Conservation (phyloP, 2,888 invertebrate species). For the Volucella inanis region DNA sequence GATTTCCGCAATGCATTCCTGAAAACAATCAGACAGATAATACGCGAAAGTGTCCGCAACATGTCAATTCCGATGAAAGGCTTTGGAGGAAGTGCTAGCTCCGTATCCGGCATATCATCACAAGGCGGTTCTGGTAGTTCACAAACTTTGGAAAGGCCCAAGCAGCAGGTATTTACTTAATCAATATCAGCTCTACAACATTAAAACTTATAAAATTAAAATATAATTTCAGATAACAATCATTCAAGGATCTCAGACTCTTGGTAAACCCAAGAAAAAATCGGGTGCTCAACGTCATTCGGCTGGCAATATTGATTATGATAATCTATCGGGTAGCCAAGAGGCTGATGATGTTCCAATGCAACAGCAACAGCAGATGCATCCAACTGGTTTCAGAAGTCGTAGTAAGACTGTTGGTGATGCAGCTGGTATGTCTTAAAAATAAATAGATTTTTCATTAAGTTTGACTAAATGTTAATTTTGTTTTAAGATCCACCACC, state of each 20-base stretch:
- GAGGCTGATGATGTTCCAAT: slow-evolving; percentile 87
- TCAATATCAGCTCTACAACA: background rate
- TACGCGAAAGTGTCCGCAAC: slow-evolving; percentile 97
- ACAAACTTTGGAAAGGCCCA: slow-evolving; percentile 87
- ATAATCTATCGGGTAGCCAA: slow-evolving; percentile 90
- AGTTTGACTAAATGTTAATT: slow-evolving; percentile 31
- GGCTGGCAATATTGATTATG: slow-evolving; percentile 93
- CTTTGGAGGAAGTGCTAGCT: slow-evolving; percentile 84
- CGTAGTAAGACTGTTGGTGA: slow-evolving; percentile 97
- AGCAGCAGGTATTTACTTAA: slow-evolving; percentile 84
- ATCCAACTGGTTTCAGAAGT: slow-evolving; percentile 86
- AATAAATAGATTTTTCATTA: slow-evolving; percentile 22
- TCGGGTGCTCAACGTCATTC: slow-evolving; percentile 91
- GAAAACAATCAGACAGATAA: slow-evolving; percentile 98
- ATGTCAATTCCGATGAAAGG: slow-evolving; percentile 96
- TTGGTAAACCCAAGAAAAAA: slow-evolving; percentile 90
- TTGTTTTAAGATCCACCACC: slow-evolving; percentile 75
- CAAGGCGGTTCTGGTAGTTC: slow-evolving; percentile 84
- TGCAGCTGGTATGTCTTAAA: slow-evolving; percentile 86
- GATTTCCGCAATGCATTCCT: slow-evolving; percentile 98
- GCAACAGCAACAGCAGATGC: slow-evolving; percentile 80
- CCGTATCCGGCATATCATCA: slow-evolving; percentile 82
- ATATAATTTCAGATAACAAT: slow-evolving; percentile 84
- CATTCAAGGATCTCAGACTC: slow-evolving; percentile 91
- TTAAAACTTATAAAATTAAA: background rate